Evolutionary conservation across 2,888 invertebrate genomes (phyloP).

Genomic region (Ramazzottius varieornatus): DNA sequence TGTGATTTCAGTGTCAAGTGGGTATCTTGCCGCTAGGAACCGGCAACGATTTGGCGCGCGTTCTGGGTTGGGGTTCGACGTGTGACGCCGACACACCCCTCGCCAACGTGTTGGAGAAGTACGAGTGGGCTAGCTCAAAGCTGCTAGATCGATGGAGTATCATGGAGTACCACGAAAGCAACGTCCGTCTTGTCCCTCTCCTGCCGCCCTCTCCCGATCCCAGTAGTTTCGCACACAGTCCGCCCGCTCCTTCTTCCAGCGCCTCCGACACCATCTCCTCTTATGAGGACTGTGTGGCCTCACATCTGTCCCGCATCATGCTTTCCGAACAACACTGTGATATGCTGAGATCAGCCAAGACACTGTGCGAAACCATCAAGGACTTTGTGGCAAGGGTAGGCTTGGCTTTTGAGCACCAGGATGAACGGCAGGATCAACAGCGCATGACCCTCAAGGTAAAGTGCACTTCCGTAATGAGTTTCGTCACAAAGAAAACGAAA

Average conservation of each 20-base stretch:
- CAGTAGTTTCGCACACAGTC: not conserved
- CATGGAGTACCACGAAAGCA: slow-evolving; percentile 42
- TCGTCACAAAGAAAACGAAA: no score
- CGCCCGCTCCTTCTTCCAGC: no score
- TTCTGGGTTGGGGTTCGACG: slow-evolving; percentile 81
- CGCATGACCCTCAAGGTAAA: slow-evolving; percentile 30
- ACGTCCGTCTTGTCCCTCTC: not conserved
- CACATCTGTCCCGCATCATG: slow-evolving; percentile 56
- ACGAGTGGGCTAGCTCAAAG: slow-evolving; percentile 85
- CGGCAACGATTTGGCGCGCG: slow-evolving; percentile 79
- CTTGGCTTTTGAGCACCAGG: slow-evolving; percentile 14
- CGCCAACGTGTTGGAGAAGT: slow-evolving; percentile 64
- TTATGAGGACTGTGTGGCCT: slow-evolving; percentile 47
- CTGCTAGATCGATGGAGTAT: slow-evolving; percentile 92
- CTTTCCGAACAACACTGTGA: slow-evolving; percentile 48
- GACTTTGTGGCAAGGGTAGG: slow-evolving; percentile 37
- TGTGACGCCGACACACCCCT: slow-evolving; percentile 83
- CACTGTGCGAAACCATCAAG: slow-evolving; percentile 48
- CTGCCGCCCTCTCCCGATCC: not conserved
- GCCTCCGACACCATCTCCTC: slow-evolving; percentile 32
- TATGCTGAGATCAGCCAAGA: slow-evolving; percentile 38
- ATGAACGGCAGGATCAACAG: slow-evolving; percentile 12
- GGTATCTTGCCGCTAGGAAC: slow-evolving; percentile 83
- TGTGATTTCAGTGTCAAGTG: slow-evolving; percentile 43
- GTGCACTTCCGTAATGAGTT: no score